phyloP scores from a whole-genome alignment of 2,888 invertebrate genomes.

The Pherbina coryleti region DNA sequence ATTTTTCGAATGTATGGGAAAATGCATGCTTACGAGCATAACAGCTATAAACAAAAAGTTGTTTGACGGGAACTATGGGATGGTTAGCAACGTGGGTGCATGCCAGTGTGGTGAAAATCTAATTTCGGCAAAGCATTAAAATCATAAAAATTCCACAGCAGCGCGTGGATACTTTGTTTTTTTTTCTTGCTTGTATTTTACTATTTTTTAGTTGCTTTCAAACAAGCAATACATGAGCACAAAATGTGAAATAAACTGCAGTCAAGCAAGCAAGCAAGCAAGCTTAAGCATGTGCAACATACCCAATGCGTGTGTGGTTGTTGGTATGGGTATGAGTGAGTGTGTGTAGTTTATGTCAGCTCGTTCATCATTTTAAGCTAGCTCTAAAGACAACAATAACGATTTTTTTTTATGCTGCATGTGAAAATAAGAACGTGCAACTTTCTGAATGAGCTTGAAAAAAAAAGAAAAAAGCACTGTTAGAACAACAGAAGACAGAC shows the following conservation, averaged over 20 bases:
- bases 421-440: background rate
- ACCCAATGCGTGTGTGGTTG: background rate
- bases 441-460: background rate
- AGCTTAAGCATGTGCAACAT: background rate
- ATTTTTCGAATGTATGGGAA: background rate
- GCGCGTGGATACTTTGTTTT: background rate
- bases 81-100: background rate
- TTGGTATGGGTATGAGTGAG: background rate
- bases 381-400: slow-evolving; percentile 17
- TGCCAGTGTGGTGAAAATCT: background rate
- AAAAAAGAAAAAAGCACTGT: background rate
- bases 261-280: background rate
- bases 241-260: background rate
- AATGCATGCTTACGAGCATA: background rate
- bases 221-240: background rate
- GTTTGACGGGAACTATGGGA: too few species aligned
- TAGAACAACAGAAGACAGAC: background rate
- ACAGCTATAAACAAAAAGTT: too few species aligned
- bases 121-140: slow-evolving; percentile 21
- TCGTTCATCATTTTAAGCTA: slow-evolving; percentile 20
- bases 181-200: too few species aligned
- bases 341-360: background rate
- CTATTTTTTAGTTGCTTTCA: background rate
- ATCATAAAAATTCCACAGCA: slow-evolving; percentile 6
- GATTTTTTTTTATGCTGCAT: slow-evolving; percentile 13